phyloP scores from a whole-genome alignment of 2,113 vertebrate species.

The Tympanuchus pallidicinctus region DNA sequence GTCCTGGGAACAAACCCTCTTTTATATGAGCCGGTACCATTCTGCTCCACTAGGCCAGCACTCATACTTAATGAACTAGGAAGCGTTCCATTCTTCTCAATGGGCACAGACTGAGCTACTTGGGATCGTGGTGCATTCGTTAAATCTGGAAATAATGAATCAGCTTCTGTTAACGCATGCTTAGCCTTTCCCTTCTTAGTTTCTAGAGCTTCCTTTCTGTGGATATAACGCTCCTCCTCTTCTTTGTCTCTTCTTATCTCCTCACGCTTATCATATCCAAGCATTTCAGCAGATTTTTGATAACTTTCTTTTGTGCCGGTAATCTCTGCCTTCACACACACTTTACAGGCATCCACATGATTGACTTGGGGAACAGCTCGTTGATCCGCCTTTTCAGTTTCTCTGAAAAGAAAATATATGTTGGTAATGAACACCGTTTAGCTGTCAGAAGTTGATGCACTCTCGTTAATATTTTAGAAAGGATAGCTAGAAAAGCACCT shows the following conservation, averaged over 20 bases:
- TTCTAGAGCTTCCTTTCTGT: conserved; percentile 82
- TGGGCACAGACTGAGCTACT: conserved; percentile 71
- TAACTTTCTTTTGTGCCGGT: conserved; percentile 74
- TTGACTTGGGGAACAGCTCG: conserved; percentile 88
- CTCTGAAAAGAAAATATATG: conserved; percentile 77
- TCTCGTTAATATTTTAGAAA: neutral
- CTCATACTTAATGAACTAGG: conserved; percentile 69
- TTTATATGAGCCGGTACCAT: conserved; percentile 86
- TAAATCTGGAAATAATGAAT: conserved; percentile 81
- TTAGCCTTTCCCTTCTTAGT: conserved; percentile 80
- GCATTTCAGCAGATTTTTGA: conserved; percentile 73
- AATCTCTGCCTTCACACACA: conserved; percentile 74
- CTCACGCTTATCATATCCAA: conserved; percentile 68
- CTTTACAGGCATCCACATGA: conserved; percentile 82
- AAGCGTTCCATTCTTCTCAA: conserved; percentile 84
- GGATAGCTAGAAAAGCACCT: neutral
- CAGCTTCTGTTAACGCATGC: conserved; percentile 73
- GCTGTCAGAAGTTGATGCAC: neutral
- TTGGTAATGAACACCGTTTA: neutral
- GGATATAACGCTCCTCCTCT: conserved; percentile 73
- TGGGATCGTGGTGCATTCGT: conserved; percentile 74
- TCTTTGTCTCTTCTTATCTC: conserved; percentile 76
- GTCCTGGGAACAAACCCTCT: conserved; percentile 79
- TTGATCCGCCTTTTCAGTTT: conserved; percentile 81
- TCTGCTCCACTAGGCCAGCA: conserved; percentile 83